phyloP scores from a whole-genome alignment of 2,888 invertebrate species.

The Sturmia bella region DNA sequence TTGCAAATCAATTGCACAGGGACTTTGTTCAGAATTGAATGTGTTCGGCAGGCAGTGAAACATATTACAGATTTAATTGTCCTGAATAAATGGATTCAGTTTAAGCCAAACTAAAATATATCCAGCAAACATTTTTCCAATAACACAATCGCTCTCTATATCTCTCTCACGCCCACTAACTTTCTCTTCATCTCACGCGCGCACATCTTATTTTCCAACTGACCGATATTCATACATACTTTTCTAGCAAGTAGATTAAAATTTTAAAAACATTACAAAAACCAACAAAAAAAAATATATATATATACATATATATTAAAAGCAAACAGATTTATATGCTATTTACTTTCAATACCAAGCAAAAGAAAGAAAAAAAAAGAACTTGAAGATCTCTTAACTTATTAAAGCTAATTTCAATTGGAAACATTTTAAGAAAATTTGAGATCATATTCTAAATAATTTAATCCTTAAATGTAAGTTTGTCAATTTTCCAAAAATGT shows the following conservation, averaged over 20 bases:
- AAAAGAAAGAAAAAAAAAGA: background rate
- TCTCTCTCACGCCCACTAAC: too few species aligned
- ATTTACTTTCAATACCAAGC: constrained; percentile 25
- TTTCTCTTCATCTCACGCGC: background rate
- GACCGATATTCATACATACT: constrained; percentile 24
- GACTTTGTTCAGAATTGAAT: too few species aligned
- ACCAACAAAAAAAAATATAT: background rate
- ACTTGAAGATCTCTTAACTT: constrained; percentile 1
- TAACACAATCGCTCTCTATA: background rate
- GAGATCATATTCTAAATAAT: constrained; percentile 70
- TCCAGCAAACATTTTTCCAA: too few species aligned
- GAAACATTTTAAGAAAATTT: constrained; percentile 64
- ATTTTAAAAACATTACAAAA: constrained; percentile 9
- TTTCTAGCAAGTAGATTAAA: constrained; percentile 39
- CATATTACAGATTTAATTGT: too few species aligned
- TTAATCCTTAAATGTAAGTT: constrained; percentile 71
- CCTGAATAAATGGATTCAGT: too few species aligned
- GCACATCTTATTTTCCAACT: background rate
- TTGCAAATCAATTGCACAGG: too few species aligned
- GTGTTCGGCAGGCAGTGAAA: too few species aligned
- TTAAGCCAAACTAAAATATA: too few species aligned
- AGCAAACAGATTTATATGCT: background rate
- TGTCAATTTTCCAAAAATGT: constrained; percentile 65
- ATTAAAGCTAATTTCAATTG: constrained; percentile 56
- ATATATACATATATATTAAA: constrained; percentile 10